Evolutionary conservation across 1,140 invertebrate species (phyloP).

Genomic region (Brevipalpus yothersi): DNA sequence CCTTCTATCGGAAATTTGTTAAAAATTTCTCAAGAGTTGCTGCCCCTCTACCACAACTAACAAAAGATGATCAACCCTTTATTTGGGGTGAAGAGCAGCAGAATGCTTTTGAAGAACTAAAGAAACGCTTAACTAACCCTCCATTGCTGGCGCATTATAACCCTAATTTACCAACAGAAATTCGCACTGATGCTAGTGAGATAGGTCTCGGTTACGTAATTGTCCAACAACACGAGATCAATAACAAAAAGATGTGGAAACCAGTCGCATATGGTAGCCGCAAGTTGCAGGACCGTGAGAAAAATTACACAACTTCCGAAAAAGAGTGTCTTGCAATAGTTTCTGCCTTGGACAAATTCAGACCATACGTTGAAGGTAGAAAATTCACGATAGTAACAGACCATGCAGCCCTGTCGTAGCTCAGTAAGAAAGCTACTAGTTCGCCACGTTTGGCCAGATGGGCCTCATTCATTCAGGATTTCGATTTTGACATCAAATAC

Average conservation of each 20-base stretch:
- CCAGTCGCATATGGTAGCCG: conserved; percentile 4
- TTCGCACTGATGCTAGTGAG: conserved; percentile 11
- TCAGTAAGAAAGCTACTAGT: no score
- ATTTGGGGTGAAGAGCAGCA: no score
- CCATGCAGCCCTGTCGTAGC: no score
- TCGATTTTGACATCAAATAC: no score
- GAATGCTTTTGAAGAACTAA: no score
- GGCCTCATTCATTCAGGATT: no score
- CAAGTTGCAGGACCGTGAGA: conserved; percentile 5
- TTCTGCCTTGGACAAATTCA: conserved; percentile 12
- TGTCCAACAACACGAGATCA: conserved; percentile 2
- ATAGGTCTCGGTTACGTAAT: conserved; percentile 5
- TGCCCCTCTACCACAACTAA: conserved; percentile 8
- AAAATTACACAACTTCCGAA: conserved; percentile 4
- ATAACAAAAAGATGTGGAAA: neutral
- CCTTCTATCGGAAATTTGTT: conserved; percentile 11
- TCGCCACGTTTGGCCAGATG: no score
- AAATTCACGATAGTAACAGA: no score
- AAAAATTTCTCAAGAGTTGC: conserved; percentile 9
- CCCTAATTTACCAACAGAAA: neutral
- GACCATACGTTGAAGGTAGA: neutral
- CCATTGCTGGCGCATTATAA: no score
- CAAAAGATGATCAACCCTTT: conserved; percentile 14
- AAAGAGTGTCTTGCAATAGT: conserved; percentile 18
- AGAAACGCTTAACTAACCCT: no score